These are phyloP conservation scores for Diogma glabrata DNA, from an alignment of 2,888 invertebrate species.

Conservation along the genomic window DNA sequence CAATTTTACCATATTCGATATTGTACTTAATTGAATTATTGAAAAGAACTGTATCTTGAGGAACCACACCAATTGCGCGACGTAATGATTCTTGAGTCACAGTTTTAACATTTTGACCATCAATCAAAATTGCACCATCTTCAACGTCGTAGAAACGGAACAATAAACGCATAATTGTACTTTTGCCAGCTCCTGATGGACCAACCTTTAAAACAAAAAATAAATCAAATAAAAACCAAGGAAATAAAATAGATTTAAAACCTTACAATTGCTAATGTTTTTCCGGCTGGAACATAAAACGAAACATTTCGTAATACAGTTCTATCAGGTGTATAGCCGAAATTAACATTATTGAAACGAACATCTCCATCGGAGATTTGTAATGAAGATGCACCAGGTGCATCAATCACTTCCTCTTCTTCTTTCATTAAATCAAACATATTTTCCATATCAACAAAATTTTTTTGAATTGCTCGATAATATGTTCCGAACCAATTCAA, in stretches of 20 bases:
- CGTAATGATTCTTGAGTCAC: constrained; percentile 78
- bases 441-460: constrained; percentile 99
- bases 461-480: constrained; percentile 94
- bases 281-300: constrained; percentile 70
- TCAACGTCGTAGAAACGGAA: constrained; percentile 96
- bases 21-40: constrained; percentile 91
- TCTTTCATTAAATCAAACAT: constrained; percentile 93
- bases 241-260: too few relatives aligned
- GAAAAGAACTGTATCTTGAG: constrained; percentile 93
- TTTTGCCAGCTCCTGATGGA: constrained; percentile 87
- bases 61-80: constrained; percentile 82
- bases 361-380: constrained; percentile 54
- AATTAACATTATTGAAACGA: constrained; percentile 82
- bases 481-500: constrained; percentile 98
- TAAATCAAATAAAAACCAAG: too few relatives aligned
- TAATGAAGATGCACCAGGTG: constrained; percentile 63
- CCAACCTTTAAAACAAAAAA: too few relatives aligned
- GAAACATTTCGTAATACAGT: constrained; percentile 63
- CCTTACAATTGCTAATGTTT: constrained; percentile 76
- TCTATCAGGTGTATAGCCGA: constrained; percentile 74
- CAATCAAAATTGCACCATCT: constrained; percentile 74
- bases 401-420: constrained; percentile 76
- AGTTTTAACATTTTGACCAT: constrained; percentile 78
- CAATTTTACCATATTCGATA: constrained; percentile 80
- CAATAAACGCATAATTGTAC: constrained; percentile 85